phyloP scores from a whole-genome alignment of 2,888 invertebrate genomes.

The Drosophila greeni region DNA sequence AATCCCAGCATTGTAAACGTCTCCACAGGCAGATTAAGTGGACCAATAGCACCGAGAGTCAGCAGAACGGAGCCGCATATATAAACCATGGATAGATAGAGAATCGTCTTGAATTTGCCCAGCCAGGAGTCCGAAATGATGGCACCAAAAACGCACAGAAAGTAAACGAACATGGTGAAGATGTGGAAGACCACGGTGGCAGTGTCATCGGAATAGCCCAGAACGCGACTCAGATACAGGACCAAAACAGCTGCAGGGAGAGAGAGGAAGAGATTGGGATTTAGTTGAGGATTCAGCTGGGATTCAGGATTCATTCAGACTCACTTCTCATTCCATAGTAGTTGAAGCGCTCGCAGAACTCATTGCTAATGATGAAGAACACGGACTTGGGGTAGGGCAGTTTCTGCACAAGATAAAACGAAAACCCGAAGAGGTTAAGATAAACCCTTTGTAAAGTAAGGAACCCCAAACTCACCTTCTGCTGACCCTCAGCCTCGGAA shows the following conservation, averaged over 20 bases:
- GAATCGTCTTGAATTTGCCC: conserved; percentile 87
- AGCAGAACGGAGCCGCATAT: conserved; percentile 84
- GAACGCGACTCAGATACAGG: conserved; percentile 84
- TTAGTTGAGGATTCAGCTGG: not conserved
- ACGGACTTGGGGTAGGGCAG: conserved; percentile 85
- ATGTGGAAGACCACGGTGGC: conserved; percentile 87
- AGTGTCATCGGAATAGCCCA: conserved; percentile 82
- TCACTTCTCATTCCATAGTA: conserved; percentile 96
- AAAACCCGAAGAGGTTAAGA: not conserved
- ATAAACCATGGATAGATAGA: conserved; percentile 87
- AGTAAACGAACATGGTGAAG: conserved; percentile 86
- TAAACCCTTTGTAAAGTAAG: no score
- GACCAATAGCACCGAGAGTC: conserved; percentile 81
- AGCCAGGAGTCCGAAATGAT: conserved; percentile 88
- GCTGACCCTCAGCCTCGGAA: conserved; percentile 73
- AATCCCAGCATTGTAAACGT: conserved; percentile 83
- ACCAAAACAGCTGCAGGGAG: conserved; percentile 85
- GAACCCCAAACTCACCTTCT: conserved; percentile 56
- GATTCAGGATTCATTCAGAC: conserved; percentile 67
- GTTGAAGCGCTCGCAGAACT: conserved; percentile 97
- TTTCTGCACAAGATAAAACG: conserved; percentile 63
- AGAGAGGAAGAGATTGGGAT: no score
- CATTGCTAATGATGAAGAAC: conserved; percentile 93
- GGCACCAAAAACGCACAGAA: conserved; percentile 88
- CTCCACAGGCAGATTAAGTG: conserved; percentile 80